phyloP scores from a whole-genome alignment of 2,888 invertebrate species.

The Hyppa rectilinea region DNA sequence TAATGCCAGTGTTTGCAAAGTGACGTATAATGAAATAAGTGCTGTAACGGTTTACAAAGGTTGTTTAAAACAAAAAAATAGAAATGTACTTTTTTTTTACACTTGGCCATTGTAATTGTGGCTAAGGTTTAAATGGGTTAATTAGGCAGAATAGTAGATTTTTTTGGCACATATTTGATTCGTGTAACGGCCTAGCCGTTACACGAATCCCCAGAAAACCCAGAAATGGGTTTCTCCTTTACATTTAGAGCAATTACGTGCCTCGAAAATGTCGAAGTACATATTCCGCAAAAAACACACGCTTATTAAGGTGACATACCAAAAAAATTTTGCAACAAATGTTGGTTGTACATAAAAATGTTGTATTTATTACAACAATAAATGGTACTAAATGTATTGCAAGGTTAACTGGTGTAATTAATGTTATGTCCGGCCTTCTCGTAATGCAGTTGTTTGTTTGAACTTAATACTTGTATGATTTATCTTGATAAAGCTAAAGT shows the following conservation, averaged over 20 bases:
- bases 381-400: constrained; percentile 9
- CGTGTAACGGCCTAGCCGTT: too few species aligned
- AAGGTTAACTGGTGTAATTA: constrained; percentile 35
- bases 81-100: too few species aligned
- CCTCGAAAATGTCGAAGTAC: constrained; percentile 1
- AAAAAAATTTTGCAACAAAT: not conserved
- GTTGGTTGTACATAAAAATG: not conserved
- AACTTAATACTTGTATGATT: not conserved
- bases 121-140: too few species aligned
- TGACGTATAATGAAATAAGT: too few species aligned
- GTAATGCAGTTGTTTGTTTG: not conserved
- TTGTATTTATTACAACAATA: not conserved
- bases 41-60: too few species aligned
- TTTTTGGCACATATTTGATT: too few species aligned
- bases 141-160: too few species aligned
- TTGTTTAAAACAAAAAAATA: too few species aligned
- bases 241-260: not conserved
- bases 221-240: too few species aligned
- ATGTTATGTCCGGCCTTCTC: not conserved
- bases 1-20: too few species aligned
- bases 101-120: too few species aligned
- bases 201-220: too few species aligned
- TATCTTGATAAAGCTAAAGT: constrained; percentile 9
- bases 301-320: not conserved
- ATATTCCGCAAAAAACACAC: not conserved